Evolutionary conservation across 2,113 vertebrate species (phyloP).

Genomic region (Colinus virginianus): DNA sequence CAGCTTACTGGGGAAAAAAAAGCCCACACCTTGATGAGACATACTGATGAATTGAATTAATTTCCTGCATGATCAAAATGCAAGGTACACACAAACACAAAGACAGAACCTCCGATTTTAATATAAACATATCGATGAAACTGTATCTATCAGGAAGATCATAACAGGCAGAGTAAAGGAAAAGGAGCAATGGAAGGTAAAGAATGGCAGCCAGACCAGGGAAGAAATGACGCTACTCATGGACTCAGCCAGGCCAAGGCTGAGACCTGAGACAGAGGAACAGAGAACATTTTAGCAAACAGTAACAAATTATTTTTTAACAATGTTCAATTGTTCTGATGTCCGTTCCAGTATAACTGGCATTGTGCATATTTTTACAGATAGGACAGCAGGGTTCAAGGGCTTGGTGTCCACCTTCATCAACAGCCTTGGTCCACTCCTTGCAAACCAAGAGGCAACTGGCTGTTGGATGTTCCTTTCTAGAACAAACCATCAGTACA

Average conservation of each 20-base stretch:
- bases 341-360: not conserved
- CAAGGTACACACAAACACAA: not conserved
- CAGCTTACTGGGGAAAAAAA: not conserved
- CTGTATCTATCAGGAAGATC: not conserved
- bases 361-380: not conserved
- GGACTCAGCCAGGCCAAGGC: not conserved
- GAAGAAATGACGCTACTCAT: not conserved
- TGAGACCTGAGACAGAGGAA: not conserved
- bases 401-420: fast-evolving
- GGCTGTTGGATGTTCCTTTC: not conserved
- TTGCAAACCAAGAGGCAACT: not conserved
- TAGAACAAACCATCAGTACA: not conserved
- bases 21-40: not conserved
- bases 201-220: not conserved
- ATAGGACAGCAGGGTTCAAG: fast-evolving
- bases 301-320: not conserved
- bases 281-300: not conserved
- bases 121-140: not conserved
- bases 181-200: not conserved
- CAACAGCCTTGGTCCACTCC: not conserved
- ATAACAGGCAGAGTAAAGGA: not conserved
- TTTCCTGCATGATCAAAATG: not conserved
- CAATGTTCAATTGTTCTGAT: not conserved
- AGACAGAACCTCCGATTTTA: not conserved
- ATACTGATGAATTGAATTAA: not conserved